Conservation (phyloP, 2,888 invertebrate species). For the Gisinianus flammeolus region DNA sequence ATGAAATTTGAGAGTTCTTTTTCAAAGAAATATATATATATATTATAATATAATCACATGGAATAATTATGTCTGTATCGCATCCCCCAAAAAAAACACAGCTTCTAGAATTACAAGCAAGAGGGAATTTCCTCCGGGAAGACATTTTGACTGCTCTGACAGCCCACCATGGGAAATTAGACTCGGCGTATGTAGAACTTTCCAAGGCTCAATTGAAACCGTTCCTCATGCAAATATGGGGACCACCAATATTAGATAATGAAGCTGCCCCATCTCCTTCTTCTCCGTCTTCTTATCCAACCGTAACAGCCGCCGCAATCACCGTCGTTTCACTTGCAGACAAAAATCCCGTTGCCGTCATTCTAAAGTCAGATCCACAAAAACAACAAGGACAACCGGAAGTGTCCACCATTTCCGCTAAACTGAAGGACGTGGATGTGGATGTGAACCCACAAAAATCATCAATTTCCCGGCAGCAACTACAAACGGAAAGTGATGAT, state of each 20-base stretch:
- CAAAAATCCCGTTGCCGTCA: background rate
- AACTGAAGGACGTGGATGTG: background rate
- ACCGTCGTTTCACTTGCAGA: background rate
- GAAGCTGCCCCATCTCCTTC: conserved; percentile 61
- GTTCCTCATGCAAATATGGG: conserved; percentile 81
- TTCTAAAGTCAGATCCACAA: background rate
- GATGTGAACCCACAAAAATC: background rate
- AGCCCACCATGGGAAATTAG: conserved; percentile 74
- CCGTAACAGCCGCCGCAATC: background rate
- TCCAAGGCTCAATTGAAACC: conserved; percentile 78
- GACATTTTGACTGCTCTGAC: conserved; percentile 76
- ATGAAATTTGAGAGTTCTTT: no score
- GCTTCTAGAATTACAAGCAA: conserved; percentile 69
- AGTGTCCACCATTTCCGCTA: background rate
- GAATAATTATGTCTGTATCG: no score
- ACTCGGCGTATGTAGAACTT: conserved; percentile 73
- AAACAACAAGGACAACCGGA: background rate
- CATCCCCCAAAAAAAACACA: no score
- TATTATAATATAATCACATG: no score
- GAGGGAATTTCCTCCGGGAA: conserved; percentile 74
- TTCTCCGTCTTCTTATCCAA: background rate
- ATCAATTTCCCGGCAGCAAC: background rate
- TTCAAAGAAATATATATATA: no score
- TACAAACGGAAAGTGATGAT: background rate
- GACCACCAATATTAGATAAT: conserved; percentile 70